Conservation (phyloP, 2,888 invertebrate genomes). For the Conomelus anceps region DNA sequence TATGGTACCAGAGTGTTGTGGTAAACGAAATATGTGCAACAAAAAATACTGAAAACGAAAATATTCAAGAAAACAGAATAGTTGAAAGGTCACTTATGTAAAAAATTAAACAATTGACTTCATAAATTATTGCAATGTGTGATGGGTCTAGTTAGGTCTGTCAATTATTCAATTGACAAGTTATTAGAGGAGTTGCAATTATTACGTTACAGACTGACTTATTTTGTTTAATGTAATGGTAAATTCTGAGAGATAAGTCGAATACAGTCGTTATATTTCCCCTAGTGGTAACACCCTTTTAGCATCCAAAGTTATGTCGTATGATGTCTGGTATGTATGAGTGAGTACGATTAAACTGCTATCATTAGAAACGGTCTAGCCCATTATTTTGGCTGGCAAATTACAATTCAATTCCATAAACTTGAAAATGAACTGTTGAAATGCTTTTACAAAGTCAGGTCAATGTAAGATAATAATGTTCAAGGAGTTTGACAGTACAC, state of each 20-base stretch:
- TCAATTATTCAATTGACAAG: background rate
- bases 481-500: background rate
- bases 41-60: background rate
- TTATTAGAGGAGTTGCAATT: background rate
- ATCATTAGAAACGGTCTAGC: background rate
- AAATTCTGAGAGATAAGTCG: background rate
- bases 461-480: background rate
- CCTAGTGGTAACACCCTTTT: background rate
- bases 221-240: background rate
- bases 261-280: background rate
- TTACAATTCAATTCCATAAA: background rate
- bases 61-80: background rate
- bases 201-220: background rate
- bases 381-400: background rate
- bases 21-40: background rate
- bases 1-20: conserved; percentile 24
- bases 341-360: background rate
- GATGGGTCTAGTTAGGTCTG: background rate
- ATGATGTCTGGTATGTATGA: background rate
- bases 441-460: background rate
- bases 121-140: background rate
- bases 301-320: background rate
- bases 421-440: background rate
- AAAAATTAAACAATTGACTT: background rate
- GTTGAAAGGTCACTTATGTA: background rate